Evolutionary conservation across 2,888 invertebrate species (phyloP).

Genomic region (Teleogryllus oceanicus): DNA sequence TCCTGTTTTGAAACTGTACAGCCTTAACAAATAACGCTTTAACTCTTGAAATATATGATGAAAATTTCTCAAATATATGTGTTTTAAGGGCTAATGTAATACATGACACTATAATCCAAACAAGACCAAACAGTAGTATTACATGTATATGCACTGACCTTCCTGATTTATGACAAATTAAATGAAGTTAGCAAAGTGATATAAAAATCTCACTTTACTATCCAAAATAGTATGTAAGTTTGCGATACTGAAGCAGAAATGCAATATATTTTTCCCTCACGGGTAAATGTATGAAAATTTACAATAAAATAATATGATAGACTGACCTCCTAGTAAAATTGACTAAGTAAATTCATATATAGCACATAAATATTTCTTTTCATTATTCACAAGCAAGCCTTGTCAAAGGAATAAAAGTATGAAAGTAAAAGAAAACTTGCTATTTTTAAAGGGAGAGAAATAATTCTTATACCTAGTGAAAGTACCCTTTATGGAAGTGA

Average conservation of each 20-base stretch:
- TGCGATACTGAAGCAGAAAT: background rate
- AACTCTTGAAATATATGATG: conserved; percentile 1
- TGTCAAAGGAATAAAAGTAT: background rate
- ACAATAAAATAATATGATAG: conserved; percentile 18
- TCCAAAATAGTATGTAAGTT: background rate
- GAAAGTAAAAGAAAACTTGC: background rate
- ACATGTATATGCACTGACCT: background rate
- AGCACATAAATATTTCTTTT: background rate
- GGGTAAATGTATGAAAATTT: conserved; percentile 9
- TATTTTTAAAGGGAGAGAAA: background rate
- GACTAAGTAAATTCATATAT: background rate
- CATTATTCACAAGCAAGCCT: background rate
- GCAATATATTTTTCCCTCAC: background rate
- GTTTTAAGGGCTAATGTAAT: background rate
- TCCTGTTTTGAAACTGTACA: background rate
- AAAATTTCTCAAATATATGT: background rate
- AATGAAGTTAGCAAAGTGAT: background rate
- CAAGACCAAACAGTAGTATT: background rate
- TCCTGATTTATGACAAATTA: background rate
- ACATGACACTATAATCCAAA: background rate
- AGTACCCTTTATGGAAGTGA: background rate
- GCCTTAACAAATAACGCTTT: conserved; percentile 12
- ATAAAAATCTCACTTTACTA: background rate
- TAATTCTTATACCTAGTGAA: conserved; percentile 6
- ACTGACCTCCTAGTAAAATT: conserved; percentile 8